Evolutionary conservation across 1,140 invertebrate genomes (phyloP), one percentile per base, ranked within the genome.

Genomic region (Trigoniulus corallinus): DNA sequence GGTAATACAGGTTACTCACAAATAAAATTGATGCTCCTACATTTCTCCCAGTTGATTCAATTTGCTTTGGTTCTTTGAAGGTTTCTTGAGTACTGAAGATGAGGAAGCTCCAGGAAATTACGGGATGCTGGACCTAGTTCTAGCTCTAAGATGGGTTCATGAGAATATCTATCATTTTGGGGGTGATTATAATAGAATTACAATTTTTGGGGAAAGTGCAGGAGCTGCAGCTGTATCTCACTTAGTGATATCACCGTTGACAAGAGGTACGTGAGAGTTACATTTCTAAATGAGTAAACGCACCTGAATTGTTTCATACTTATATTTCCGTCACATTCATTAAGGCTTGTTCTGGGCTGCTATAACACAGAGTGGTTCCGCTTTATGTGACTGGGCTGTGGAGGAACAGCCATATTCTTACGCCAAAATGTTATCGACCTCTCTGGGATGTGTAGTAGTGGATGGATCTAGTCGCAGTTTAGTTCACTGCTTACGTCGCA

Each of bases 51-150:
- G n/a, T n/a, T n/a, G n/a, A n/a, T n/a, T n/a, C n/a, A n/a, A n/a
- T n/a, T n/a, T n/a, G n/a, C n/a, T n/a, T n/a, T n/a, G n/a, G n/a
- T n/a, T n/a, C n/a, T 34, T 59, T 60, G 1, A 57, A 82, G 85
- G 91, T 39, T 96, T 95, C 67, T 68, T 96, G 1, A 88, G 87
- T 43, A 96, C 92, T 1, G 85, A 75, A 1, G 91, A 96, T 68
- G 77, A 85, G 53, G 85, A 88, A 62, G 88, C 88, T 12, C 86
- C 88, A 1, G 93, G 93, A 18, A 98, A 98, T 71, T 97, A 94
- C 71, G 93, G 93, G 13, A 80, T 97, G 58, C 70, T 93, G 47
- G 93, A 98, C 69, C 86, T 94, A 67, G 74, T 82, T 0, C 79
- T 86, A 76, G 91, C 89, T 0, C 64, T 98, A 13, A 75, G 81